Evolutionary conservation across 2,888 invertebrate genomes (phyloP), one percentile per base, ranked within the genome.

Genomic region (Merodon equestris): DNA sequence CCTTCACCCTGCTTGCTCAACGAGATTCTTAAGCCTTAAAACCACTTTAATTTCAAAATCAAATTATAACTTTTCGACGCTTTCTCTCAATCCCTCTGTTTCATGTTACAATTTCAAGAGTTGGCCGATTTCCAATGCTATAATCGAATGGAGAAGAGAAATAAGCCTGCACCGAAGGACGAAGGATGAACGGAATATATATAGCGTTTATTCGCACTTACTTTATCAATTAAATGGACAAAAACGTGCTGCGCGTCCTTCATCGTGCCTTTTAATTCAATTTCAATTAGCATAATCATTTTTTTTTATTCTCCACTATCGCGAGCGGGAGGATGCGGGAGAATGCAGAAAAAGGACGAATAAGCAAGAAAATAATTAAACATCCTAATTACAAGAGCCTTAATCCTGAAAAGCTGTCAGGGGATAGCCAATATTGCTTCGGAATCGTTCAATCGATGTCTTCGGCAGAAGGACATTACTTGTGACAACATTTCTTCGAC

Each of bases 221-320:
- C 38, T 53, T 15, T 40, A 54, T 18, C 54, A 54, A 54, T 54
- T 54, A 54, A 18, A 27, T 27, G 27, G 27, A 27, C 27, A 54
- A 54, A 54, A 40, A 27, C 27, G 12, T 18, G 17, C 34, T 18
- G 17, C 36, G 17, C 45, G 7, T 36, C 7, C 36, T 42, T 10
- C 53, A 42, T 4, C 27, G 7, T n/a, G 14, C 48, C 19, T 34
- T 57, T 56, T 42, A 57, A 67, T 57, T 57, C 66, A 42, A 34
- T 57, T 67, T 42, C 66, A 67, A 67, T 57, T 60, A 68, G 36
- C 58, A 58, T 58, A 68, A 60, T 68, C 58, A 53, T 53, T 44
- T 44, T 44, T 68, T 51, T 3, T 2, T 27, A 27, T 7, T 27
- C 27, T 7, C 27, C 7, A 7, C 27, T 7, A 27, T 27, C 3